Evolutionary conservation across 1,140 invertebrate genomes (phyloP).

Genomic region (Colletes gigas): DNA sequence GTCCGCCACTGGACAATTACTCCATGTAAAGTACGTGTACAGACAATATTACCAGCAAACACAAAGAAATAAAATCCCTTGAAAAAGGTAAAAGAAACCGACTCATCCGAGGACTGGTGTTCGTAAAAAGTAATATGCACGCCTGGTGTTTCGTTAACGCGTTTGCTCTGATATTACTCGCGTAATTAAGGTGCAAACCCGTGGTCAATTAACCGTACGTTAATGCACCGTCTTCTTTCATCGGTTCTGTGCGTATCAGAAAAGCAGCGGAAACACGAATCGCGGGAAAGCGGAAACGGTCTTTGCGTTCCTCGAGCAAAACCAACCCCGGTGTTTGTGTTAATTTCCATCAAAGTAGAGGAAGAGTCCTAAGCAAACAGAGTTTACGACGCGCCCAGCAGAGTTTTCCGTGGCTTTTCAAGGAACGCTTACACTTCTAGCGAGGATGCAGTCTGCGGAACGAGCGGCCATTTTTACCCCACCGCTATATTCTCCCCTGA

Average conservation of each 20-base stretch:
- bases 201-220: constrained; percentile 7
- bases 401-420: constrained; percentile 10
- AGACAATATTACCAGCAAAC: too few relatives aligned
- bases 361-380: constrained; percentile 10
- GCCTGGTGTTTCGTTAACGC: not conserved
- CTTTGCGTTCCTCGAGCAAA: not conserved
- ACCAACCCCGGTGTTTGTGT: not conserved
- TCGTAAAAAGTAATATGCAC: constrained; percentile 4
- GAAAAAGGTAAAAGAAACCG: not conserved
- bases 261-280: not conserved
- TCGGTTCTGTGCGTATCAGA: not conserved
- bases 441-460: not conserved
- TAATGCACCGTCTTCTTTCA: not conserved
- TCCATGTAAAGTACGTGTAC: not conserved
- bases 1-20: not conserved
- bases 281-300: not conserved
- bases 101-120: not conserved
- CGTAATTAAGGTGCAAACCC: constrained; percentile 10
- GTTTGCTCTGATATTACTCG: constrained; percentile 10
- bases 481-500: not conserved
- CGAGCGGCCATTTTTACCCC: constrained; percentile 19
- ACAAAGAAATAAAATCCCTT: not conserved
- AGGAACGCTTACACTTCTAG: constrained; percentile 23
- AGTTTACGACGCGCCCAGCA: not conserved
- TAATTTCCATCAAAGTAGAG: constrained; percentile 24